Evolutionary conservation across 2,113 vertebrate genomes (phyloP).

Genomic region (Delphinapterus leucas): DNA sequence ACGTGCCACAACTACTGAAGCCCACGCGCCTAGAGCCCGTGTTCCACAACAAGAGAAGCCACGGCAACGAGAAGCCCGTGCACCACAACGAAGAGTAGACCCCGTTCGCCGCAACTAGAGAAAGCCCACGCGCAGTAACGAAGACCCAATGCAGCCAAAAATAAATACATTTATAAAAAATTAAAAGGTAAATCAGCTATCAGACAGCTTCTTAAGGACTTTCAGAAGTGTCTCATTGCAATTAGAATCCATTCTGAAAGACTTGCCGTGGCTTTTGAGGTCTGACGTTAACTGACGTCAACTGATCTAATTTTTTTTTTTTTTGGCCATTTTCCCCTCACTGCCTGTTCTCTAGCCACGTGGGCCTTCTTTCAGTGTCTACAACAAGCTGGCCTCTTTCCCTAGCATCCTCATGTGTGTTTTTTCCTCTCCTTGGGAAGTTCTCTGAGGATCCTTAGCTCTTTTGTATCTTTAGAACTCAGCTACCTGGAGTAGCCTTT

Average conservation of each 20-base stretch:
- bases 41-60: no score
- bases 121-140: fast-evolving
- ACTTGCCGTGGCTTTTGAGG: not conserved
- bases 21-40: fast-evolving
- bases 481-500: not conserved
- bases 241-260: not conserved
- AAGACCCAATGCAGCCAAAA: no score
- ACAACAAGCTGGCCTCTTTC: not conserved
- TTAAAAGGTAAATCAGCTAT: not conserved
- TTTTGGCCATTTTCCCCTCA: not conserved
- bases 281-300: not conserved
- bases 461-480: not conserved
- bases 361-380: not conserved
- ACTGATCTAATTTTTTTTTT: not conserved
- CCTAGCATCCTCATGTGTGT: not conserved
- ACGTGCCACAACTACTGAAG: fast-evolving
- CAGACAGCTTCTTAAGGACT: not conserved
- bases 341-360: not conserved
- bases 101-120: no score
- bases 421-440: not conserved
- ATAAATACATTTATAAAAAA: no score
- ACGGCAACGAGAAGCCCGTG: no score
- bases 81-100: no score
- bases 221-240: not conserved
- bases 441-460: not conserved